phyloP scores from a whole-genome alignment of 2,797 vertebrate species.

The Pyrocephalus nanus region DNA sequence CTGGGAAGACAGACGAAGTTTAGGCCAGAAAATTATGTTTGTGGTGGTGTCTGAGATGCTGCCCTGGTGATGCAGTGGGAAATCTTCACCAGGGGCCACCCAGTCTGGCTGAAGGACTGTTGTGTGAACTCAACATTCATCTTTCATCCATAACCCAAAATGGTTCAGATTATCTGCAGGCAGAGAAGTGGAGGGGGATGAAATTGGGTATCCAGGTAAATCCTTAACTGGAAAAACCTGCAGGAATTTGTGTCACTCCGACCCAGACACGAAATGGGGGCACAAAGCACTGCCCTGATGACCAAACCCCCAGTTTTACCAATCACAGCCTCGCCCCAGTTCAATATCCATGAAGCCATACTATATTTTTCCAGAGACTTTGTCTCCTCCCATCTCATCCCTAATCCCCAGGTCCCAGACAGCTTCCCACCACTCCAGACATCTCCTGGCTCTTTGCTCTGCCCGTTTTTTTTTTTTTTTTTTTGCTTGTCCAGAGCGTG shows the following conservation, averaged over 20 bases:
- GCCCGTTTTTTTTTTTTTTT: background rate
- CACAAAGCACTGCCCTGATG: background rate
- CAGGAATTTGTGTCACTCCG: accelerated
- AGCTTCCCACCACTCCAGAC: background rate
- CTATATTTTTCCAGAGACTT: background rate
- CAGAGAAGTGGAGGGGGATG: background rate
- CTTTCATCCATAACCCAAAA: background rate
- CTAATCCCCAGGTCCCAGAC: background rate
- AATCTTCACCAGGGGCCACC: background rate
- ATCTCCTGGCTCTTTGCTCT: background rate
- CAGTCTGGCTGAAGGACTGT: background rate
- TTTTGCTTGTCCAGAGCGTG: background rate
- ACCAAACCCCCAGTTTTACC: background rate
- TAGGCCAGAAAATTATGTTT: background rate
- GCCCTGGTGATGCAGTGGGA: background rate
- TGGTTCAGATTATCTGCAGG: background rate
- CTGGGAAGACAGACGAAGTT: background rate
- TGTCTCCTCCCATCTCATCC: background rate
- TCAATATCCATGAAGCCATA: background rate
- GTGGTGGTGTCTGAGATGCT: background rate
- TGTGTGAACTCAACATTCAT: background rate
- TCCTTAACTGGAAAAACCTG: background rate
- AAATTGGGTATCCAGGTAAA: background rate
- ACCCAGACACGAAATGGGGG: background rate
- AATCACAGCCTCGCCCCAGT: background rate